phyloP scores from a whole-genome alignment of 2,113 vertebrate species.

The Micromys minutus region DNA sequence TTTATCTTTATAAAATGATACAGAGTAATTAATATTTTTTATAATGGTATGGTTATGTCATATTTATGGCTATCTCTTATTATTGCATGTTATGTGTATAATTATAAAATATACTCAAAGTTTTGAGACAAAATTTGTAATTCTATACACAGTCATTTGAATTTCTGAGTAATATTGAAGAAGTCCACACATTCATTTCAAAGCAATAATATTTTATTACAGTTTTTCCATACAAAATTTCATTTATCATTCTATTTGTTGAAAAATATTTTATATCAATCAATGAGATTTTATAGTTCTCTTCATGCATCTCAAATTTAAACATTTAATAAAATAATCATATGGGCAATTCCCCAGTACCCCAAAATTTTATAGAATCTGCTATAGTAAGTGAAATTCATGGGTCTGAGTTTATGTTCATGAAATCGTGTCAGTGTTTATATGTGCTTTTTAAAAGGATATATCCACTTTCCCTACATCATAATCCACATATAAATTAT shows the following conservation, averaged over 20 bases:
- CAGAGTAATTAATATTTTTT: neutral
- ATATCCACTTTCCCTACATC: neutral
- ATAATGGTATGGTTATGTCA: neutral
- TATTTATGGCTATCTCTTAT: neutral
- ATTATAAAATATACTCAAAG: neutral
- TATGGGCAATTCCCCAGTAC: neutral
- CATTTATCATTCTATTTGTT: slow-evolving; percentile 28
- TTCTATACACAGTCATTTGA: neutral
- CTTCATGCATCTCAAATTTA: neutral
- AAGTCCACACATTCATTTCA: neutral
- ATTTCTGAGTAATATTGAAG: neutral
- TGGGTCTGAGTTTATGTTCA: neutral
- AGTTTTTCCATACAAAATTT: neutral
- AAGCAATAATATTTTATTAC: slow-evolving; percentile 38
- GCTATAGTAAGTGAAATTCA: slow-evolving; percentile 26
- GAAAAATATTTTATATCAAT: neutral
- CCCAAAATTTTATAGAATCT: neutral
- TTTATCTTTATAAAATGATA: neutral
- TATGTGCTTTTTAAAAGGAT: neutral
- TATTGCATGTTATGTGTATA: neutral
- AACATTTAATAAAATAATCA: slow-evolving; percentile 17
- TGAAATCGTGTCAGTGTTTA: neutral
- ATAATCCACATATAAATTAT: slow-evolving; percentile 9
- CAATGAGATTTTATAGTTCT: slow-evolving; percentile 1
- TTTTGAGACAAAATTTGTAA: neutral